Conservation (phyloP, 2,113 vertebrate species). For the Tricholaema leucomelas region DNA sequence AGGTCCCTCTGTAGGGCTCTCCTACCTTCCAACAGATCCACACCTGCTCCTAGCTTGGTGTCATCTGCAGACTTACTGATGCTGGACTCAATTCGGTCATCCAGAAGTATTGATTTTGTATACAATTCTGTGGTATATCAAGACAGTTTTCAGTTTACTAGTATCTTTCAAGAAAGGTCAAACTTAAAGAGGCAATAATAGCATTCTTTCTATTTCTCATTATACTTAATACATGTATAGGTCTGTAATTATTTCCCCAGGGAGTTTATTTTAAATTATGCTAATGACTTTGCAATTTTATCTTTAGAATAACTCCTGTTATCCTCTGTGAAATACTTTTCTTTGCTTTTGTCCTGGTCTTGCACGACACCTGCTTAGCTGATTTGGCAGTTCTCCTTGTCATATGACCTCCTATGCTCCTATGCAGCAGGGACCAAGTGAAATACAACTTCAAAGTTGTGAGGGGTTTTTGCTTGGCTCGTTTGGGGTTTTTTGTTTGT, state of each 20-base stretch:
- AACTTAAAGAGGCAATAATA: not conserved
- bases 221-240: not conserved
- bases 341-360: not conserved
- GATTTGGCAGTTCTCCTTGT: not conserved
- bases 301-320: not conserved
- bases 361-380: not conserved
- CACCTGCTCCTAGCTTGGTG: too few species aligned
- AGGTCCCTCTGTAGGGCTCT: too few species aligned
- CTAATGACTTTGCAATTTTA: not conserved
- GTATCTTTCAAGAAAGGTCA: not conserved
- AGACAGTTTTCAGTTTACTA: not conserved
- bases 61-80: too few species aligned
- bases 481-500: too few species aligned
- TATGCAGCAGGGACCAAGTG: rapidly evolving
- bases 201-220: not conserved
- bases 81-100: too few species aligned
- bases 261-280: not conserved
- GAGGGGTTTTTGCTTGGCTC: too few species aligned
- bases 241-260: not conserved
- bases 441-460: not conserved
- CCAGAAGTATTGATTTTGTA: rapidly evolving
- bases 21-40: too few species aligned
- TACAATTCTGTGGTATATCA: too few species aligned
- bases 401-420: rapidly evolving
- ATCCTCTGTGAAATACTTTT: not conserved